Evolutionary conservation across 1,140 invertebrate species (phyloP), one percentile per base, ranked within the genome.

Genomic region (Drosophila hydei): DNA sequence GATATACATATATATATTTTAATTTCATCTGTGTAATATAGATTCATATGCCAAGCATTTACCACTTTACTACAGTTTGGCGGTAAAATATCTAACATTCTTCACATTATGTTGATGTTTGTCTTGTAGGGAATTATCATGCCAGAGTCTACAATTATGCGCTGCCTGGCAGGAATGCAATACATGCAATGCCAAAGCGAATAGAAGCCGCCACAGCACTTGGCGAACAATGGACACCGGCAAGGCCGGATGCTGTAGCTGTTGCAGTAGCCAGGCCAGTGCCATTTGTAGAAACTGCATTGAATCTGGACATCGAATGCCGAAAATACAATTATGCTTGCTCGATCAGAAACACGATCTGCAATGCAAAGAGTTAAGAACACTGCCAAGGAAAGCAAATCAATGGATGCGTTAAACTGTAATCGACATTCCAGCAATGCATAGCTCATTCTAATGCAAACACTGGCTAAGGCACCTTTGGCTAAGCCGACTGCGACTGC

Each of bases 401-500:
- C 78, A 75, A 80, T 58, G 59, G 62, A 63, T 75, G 74, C 75
- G 56, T 60, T 69, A 74, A 42, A 64, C 75, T 79, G 72, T 83
- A 83, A 84, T 79, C 75, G 79, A 61, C 79, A 84, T 83, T 83
- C 75, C 75, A 25, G 25, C 51, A 30, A 61, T 42, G 19, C 58
- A 71, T 87, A 68, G 75, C 83, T 83, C 83, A 83, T 88, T 88
- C 83, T 88, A 88, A 88, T 88, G 83, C 83, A 88, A 88, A 88
- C 83, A 74, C 42, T 33, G 55, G 36, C 64, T 25, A n/a, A 18
- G 18, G 50, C 72, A 63, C 42, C 79, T 77, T 83, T 73, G 61
- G 30, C 51, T n/a, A 47, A 47, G 60, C 72, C 55, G 38, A 67
- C 61, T 63, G 45, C 12, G 18, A 38, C 67, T 63, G 81, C 72